Evolutionary conservation across 2,113 vertebrate genomes (phyloP), one percentile per base, ranked within the genome.

Genomic region (Corythornis vintsioides): DNA sequence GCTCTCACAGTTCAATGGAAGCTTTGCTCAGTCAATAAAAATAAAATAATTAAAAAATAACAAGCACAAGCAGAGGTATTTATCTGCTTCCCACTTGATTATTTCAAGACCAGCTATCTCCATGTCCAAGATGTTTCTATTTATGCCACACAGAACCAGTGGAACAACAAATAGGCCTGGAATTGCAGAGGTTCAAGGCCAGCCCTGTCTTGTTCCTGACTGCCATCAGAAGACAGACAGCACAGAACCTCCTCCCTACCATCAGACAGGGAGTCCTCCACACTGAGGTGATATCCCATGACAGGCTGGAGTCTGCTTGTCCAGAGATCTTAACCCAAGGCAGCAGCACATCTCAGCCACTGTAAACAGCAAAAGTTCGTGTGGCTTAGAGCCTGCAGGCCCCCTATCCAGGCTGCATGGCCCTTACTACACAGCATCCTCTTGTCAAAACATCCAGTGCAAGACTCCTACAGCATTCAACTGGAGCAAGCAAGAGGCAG

Each of bases 291-390:
- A 14, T 4, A 15, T 2, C 33, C 42, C 28, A 6, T 2, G 47
- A 73, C 26, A 25, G 13, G 3, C 40, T 42, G 53, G 19, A 14
- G 18, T 26, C 24, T 21, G 20, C 72, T n/a, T 29, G 10, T 12
- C 29, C 45, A 43, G 24, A 60, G 57, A 5, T 3, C 43, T 40
- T 47, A 69, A 77, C 52, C 42, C 3, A 5, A 65, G 42, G 29
- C 31, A 86, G 61, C 50, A 60, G 71, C 7, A 3, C 40, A 31
- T 18, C 83, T 38, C 48, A 65, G n/a, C 16, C 61, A 7, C 3
- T 6, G 5, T 2, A 24, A 9, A 35, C 31, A 31, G 31, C 26
- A 45, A 3, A n/a, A 61, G 13, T 33, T 25, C 59, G 1, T 0
- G 4, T 0, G 14, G 20, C 71, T 61, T 17, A 25, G 40, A 69